These are phyloP conservation scores for Spongilla lacustris DNA, from an alignment of 37 sponge, comb jelly and placozoan species.

Conservation along the genomic window DNA sequence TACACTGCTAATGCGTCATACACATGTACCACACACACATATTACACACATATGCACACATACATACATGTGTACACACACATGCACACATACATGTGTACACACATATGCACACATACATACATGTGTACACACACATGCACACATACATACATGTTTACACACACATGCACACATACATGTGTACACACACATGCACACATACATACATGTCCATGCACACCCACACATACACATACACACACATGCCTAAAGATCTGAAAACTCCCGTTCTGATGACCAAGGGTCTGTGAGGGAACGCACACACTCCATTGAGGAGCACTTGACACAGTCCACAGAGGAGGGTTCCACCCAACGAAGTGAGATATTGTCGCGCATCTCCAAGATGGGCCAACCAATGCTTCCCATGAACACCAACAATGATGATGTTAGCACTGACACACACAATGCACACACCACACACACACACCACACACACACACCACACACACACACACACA, in stretches of 20 bases:
- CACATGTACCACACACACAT: neutral
- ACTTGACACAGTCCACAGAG: constrained; percentile 5
- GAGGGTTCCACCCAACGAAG: constrained; percentile 22
- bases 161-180: neutral
- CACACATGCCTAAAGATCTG: neutral
- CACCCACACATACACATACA: neutral
- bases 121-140: neutral
- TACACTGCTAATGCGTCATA: neutral
- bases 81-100: no score
- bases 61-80: neutral
- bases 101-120: neutral
- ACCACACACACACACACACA: neutral
- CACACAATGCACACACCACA: neutral
- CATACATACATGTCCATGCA: neutral
- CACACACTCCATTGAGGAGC: constrained; percentile 65
- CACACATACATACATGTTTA: neutral
- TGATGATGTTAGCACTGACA: neutral
- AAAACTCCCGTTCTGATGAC: neutral
- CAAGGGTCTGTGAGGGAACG: constrained; percentile 17
- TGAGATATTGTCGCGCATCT: constrained; percentile 76
- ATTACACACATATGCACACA: neutral
- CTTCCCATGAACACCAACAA: constrained; percentile 35
- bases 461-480: neutral
- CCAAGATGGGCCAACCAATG: constrained; percentile 87
- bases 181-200: neutral